phyloP scores from a whole-genome alignment of 2,113 vertebrate genomes.

The Mixornis gularis region DNA sequence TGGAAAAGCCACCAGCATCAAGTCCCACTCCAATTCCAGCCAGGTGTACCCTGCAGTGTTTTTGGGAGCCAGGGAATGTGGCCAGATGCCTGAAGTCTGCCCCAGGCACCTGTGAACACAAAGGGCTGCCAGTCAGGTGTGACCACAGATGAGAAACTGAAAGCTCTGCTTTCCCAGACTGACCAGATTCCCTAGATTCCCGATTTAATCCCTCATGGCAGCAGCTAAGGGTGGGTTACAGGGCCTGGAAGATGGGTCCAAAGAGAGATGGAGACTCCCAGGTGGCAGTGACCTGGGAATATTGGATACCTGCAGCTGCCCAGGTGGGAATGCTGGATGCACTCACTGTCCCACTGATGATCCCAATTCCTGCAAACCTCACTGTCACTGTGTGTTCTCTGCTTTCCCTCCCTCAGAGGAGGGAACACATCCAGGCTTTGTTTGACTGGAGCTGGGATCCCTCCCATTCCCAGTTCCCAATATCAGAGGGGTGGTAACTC shows the following conservation, averaged over 20 bases:
- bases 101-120: neutral
- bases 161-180: neutral
- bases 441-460: neutral
- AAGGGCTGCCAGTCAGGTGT: neutral
- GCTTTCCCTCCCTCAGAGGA: neutral
- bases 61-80: neutral
- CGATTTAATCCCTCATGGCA: neutral
- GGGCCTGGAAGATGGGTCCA: neutral
- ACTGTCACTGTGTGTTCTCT: rapidly evolving
- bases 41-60: neutral
- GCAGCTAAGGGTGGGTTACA: neutral
- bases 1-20: neutral
- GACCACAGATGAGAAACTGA: neutral
- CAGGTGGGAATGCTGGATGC: neutral
- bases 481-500: neutral
- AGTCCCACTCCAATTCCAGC: neutral
- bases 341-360: neutral
- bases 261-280: neutral
- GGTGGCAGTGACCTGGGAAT: neutral
- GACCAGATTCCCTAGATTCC: neutral
- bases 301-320: neutral
- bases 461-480: neutral
- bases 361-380: neutral
- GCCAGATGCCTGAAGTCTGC: neutral
- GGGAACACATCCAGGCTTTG: neutral